Conservation (phyloP, 2,113 vertebrate species). For the Arizona elegans region DNA sequence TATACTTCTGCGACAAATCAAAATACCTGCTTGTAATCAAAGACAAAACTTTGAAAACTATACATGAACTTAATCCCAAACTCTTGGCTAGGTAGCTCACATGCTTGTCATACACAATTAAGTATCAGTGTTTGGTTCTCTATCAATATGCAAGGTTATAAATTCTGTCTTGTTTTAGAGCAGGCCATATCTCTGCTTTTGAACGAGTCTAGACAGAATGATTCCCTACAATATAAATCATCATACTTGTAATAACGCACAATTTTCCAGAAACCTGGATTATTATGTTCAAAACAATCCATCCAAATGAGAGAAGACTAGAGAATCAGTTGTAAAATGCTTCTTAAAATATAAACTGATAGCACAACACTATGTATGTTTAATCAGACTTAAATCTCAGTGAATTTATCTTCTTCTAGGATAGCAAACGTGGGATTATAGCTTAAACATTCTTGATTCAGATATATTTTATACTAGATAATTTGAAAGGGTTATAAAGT, state of each 20-base stretch:
- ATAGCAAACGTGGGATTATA: not conserved
- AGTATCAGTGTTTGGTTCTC: not conserved
- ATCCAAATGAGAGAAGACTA: not conserved
- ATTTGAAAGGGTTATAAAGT: not conserved
- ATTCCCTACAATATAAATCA: not conserved
- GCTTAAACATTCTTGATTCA: not conserved
- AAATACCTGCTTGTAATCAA: not conserved
- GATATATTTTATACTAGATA: not conserved
- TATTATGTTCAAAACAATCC: not conserved
- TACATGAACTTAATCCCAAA: not conserved
- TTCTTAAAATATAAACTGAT: not conserved
- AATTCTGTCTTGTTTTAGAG: not conserved
- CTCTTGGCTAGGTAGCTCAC: not conserved
- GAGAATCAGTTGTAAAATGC: not conserved
- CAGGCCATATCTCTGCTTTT: not conserved
- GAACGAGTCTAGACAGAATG: not conserved
- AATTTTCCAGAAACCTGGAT: not conserved
- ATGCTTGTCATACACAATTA: not conserved
- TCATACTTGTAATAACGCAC: not conserved
- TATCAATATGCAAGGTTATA: not conserved
- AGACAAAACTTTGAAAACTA: not conserved
- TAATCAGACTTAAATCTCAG: not conserved
- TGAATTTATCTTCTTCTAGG: not conserved
- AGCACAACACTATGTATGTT: not conserved
- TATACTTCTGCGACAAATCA: not conserved